Evolutionary conservation across 2,113 vertebrate species (phyloP), one percentile per base, ranked within the genome.

Genomic region (Struthio camelus): DNA sequence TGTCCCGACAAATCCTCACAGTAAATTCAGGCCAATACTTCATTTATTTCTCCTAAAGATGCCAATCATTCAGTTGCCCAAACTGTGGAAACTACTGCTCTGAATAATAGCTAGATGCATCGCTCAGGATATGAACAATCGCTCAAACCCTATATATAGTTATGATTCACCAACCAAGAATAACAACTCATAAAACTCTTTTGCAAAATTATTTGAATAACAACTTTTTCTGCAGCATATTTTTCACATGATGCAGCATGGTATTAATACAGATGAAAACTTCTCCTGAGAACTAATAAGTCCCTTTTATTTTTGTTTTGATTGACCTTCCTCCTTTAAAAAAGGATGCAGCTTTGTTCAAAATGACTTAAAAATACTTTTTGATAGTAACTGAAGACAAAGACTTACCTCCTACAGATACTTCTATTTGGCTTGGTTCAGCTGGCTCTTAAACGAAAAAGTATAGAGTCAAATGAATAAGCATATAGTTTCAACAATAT

Each of bases 371-470:
- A 72, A 94, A 92, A 30, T 83, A 78, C 38, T 89, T 73, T 25
- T 81, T 80, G 46, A 46, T 76, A 82, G 16, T 61, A 83, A 83
- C 27, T 46, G 53, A 88, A 92, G 66, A 38, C 13, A 66, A 87
- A 76, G 17, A 76, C 89, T 96, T 95, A 98, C 98, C 97, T 97
- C 94, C 96, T 76, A 95, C 78, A 59, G 97, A 87, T 65, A 66
- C 93, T 90, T 98, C 94, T 96, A 89, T 50, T 58, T 97, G 96
- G 94, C 90, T 97, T 30, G 96, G 89, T 83, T 98, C 97, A 61
- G 96, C 17, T 48, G 97, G 96, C 44, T 98, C 98, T 98, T 83
- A 79, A 97, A 96, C 36, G 50, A 93, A 89, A 95, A 93, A 73
- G 56, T 61, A 85, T 5, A 51, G 0, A 93, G 38, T 28, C n/a